A percentile compares a stretch with the other conserved stretches of the same genome.
These are phyloP conservation scores for Drosophila affinis DNA, from an alignment of 2,888 invertebrate species.

Conservation along the genomic window DNA sequence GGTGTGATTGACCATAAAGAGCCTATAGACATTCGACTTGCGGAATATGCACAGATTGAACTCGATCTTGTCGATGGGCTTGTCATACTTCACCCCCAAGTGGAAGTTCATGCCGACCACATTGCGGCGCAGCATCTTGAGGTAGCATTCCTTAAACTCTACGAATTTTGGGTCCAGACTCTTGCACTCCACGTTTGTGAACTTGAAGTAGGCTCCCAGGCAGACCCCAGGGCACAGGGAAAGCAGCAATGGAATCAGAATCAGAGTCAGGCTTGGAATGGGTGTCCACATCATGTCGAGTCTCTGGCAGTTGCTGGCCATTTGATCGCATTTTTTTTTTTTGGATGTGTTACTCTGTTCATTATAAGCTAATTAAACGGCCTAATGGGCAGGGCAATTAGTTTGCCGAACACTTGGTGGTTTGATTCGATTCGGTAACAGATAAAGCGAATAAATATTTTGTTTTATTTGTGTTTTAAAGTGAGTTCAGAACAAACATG, in stretches of 20 bases:
- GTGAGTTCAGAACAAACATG: background rate
- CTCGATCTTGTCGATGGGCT: conserved; percentile 28
- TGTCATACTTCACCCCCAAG: background rate
- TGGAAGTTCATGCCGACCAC: conserved; percentile 20
- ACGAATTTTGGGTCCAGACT: conserved; percentile 20
- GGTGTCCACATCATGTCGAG: conserved; percentile 10
- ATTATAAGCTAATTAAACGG: conserved; percentile 29
- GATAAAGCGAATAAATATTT: background rate
- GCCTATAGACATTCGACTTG: conserved; percentile 35
- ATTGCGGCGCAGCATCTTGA: conserved; percentile 25
- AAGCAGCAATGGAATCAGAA: background rate
- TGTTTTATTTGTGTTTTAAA: background rate
- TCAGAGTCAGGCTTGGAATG: background rate
- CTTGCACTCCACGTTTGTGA: conserved; percentile 30
- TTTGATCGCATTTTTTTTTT: background rate
- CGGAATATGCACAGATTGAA: conserved; percentile 33
- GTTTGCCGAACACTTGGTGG: background rate
- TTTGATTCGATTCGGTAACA: background rate
- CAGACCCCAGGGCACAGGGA: background rate
- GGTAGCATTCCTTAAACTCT: conserved; percentile 22
- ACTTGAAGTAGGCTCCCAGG: conserved; percentile 20
- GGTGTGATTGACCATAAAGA: conserved; percentile 29
- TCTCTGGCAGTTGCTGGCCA: conserved; percentile 4
- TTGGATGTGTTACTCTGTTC: background rate
- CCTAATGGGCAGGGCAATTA: conserved; percentile 4